Percentiles rank a stretch among this genome's conserved stretches.
These are phyloP conservation scores for Gila robusta DNA, from an alignment of 2,797 vertebrate species.

Conservation along the genomic window DNA sequence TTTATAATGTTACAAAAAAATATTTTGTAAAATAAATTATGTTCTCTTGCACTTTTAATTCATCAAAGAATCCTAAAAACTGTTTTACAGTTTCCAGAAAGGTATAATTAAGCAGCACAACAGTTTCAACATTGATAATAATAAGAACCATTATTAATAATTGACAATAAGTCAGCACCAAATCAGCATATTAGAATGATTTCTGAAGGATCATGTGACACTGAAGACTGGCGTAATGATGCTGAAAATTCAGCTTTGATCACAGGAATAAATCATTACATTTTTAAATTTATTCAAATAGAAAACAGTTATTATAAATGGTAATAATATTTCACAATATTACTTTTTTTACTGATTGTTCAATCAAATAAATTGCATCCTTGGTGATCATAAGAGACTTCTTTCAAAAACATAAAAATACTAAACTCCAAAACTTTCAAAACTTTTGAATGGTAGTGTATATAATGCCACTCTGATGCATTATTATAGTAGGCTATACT, in stretches of 20 bases:
- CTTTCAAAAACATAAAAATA: neutral
- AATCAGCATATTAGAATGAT: neutral
- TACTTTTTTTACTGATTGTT: neutral
- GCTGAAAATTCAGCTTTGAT: neutral
- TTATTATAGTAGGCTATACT: neutral
- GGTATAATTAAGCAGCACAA: neutral
- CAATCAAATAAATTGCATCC: neutral
- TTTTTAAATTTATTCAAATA: neutral
- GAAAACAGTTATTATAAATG: neutral
- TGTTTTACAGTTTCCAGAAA: neutral
- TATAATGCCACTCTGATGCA: constrained; percentile 15
- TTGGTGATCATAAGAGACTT: neutral
- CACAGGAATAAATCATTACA: neutral
- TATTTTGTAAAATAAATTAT: neutral
- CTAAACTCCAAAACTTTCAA: neutral
- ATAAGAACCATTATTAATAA: neutral
- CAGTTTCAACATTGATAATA: neutral
- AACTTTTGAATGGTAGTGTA: neutral
- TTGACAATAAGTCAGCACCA: neutral
- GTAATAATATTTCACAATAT: neutral
- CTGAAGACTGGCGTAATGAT: neutral
- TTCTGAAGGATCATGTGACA: neutral
- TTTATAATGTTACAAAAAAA: neutral
- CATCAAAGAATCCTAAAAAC: neutral
- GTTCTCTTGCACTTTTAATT: too few relatives aligned